phyloP scores from a whole-genome alignment of 2,113 vertebrate genomes.

The Cinclus cinclus region DNA sequence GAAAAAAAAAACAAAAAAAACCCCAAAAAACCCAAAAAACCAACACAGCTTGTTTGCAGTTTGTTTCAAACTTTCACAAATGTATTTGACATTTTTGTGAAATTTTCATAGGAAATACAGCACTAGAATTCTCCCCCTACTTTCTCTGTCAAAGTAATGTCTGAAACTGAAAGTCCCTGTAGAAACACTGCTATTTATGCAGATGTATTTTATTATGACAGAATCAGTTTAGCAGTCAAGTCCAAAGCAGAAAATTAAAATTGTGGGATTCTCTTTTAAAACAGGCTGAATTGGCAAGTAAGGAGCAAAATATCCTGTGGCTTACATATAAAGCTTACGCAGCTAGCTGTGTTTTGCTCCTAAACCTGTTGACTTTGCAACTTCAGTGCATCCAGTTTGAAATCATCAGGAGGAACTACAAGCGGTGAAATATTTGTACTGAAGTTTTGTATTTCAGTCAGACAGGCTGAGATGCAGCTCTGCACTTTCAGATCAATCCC shows the following conservation, averaged over 20 bases:
- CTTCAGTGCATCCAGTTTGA: background rate
- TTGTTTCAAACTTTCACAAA: background rate
- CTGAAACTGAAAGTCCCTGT: background rate
- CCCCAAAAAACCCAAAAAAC: background rate
- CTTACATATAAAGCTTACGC: background rate
- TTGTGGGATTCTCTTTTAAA: background rate
- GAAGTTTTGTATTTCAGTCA: conserved; percentile 4
- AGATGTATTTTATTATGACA: conserved; percentile 21
- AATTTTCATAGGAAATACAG: background rate
- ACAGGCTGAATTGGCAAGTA: background rate
- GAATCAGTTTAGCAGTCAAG: background rate
- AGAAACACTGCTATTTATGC: conserved; percentile 15
- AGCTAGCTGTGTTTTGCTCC: conserved; percentile 22
- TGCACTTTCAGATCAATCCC: background rate
- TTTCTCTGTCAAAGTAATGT: background rate
- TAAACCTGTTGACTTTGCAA: conserved; percentile 26
- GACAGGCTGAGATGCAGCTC: background rate
- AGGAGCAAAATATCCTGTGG: conserved; percentile 8
- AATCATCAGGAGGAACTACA: conserved; percentile 19
- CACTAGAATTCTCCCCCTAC: background rate
- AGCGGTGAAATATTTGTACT: conserved; percentile 4
- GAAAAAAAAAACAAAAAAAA: background rate
- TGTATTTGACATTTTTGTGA: background rate
- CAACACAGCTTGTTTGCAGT: background rate
- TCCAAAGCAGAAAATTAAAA: conserved; percentile 9